A percentile compares a stretch with the other conserved stretches of the same genome.
Conservation (phyloP, 2,797 vertebrate species). For the Notoglanidium macrostoma region DNA sequence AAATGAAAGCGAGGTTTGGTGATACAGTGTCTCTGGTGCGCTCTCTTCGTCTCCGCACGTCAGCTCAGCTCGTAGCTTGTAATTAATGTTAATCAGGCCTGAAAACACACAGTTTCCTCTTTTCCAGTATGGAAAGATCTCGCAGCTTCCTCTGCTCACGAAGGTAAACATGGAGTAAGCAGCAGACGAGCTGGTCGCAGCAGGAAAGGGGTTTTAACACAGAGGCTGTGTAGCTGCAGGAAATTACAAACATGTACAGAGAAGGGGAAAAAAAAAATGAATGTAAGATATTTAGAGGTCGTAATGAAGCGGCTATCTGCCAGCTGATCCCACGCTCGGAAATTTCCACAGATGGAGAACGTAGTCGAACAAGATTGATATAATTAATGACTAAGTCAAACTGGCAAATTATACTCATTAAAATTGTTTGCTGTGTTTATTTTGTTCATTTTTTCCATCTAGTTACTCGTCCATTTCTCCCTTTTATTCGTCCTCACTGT, state of each 20-base stretch:
- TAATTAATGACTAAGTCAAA: constrained; percentile 2
- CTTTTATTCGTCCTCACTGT: too few relatives aligned
- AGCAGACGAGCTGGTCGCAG: constrained; percentile 36
- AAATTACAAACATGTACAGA: constrained; percentile 47
- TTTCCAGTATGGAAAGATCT: constrained; percentile 27
- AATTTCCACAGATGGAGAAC: not conserved
- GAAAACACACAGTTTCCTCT: constrained; percentile 17
- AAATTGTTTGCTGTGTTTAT: not conserved
- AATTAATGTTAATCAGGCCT: constrained; percentile 14
- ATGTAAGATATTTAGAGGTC: constrained; percentile 8
- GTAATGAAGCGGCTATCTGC: constrained; percentile 10
- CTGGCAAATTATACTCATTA: not conserved
- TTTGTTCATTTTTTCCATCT: not conserved
- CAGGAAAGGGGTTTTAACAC: constrained; percentile 24
- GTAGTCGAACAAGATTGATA: not conserved
- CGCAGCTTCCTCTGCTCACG: not conserved
- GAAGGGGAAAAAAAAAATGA: not conserved
- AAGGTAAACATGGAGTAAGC: constrained; percentile 20
- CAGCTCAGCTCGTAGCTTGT: not conserved
- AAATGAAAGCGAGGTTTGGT: not conserved
- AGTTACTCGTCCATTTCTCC: not conserved
- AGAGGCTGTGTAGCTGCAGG: constrained; percentile 41
- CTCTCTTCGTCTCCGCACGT: not conserved
- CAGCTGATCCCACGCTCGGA: not conserved
- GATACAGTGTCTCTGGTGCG: not conserved